Conservation (phyloP, 1,140 invertebrate species). For the Nephila pilipes region DNA sequence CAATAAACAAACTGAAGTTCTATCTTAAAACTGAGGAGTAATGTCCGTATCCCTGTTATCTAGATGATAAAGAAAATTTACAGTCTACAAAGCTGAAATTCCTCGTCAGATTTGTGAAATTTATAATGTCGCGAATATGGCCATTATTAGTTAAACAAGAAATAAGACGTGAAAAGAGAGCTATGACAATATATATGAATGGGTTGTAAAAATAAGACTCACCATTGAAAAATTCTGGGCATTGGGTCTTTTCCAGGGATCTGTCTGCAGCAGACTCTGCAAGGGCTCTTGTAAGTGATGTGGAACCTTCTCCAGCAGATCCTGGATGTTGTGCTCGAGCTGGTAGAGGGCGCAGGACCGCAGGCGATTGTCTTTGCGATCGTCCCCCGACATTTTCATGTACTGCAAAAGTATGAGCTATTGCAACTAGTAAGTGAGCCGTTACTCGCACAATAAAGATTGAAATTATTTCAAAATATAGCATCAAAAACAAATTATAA, state of each 20-base stretch:
- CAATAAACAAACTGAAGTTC: too few relatives aligned
- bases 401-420: conserved; percentile 70
- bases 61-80: too few relatives aligned
- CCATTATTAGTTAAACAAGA: too few relatives aligned
- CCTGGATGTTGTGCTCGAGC: conserved; percentile 90
- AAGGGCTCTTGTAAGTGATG: conserved; percentile 92
- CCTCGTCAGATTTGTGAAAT: too few relatives aligned
- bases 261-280: conserved; percentile 89
- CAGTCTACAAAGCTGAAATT: too few relatives aligned
- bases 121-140: too few relatives aligned
- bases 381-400: conserved; percentile 72
- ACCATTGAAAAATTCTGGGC: conserved; percentile 94
- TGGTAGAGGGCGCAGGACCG: conserved; percentile 80
- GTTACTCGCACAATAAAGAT: not conserved
- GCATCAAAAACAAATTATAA: too few relatives aligned
- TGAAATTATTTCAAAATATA: too few relatives aligned
- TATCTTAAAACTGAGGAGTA: too few relatives aligned
- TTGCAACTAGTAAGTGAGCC: conserved; percentile 26
- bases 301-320: conserved; percentile 89
- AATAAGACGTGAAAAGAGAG: too few relatives aligned
- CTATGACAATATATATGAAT: too few relatives aligned
- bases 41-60: too few relatives aligned
- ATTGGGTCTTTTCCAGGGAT: conserved; percentile 90
- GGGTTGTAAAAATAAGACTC: conserved; percentile 79
- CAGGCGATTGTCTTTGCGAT: conserved; percentile 62